phyloP scores from a whole-genome alignment of 1,140 invertebrate genomes.

The Macrobrachium rosenbergii region DNA sequence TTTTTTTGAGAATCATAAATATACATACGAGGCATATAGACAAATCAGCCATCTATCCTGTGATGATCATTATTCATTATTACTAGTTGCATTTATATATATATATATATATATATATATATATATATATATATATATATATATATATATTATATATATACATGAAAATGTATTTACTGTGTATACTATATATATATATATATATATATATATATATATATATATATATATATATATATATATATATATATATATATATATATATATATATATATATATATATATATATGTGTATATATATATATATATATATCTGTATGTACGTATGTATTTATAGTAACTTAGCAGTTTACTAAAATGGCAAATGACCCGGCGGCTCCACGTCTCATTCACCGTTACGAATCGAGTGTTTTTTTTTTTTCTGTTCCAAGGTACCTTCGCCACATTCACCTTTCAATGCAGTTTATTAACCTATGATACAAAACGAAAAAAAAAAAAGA shows the following conservation, averaged over 20 bases:
- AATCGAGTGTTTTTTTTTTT: too few relatives aligned
- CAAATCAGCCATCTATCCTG: neutral
- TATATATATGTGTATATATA: neutral
- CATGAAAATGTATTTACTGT: too few relatives aligned
- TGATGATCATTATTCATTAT: neutral
- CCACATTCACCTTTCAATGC: too few relatives aligned
- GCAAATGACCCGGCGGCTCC: too few relatives aligned
- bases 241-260: neutral
- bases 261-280: neutral
- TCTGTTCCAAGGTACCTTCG: too few relatives aligned
- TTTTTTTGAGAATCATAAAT: too few relatives aligned
- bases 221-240: neutral
- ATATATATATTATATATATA: neutral
- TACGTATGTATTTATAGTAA: neutral
- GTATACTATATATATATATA: conserved; percentile 4
- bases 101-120: conserved; percentile 20
- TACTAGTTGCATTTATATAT: too few relatives aligned
- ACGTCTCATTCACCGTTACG: too few relatives aligned
- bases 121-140: conserved; percentile 7
- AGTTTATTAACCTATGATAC: too few relatives aligned
- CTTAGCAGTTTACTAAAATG: neutral
- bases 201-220: neutral
- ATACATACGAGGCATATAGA: too few relatives aligned
- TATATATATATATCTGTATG: neutral
- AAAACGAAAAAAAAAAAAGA: too few relatives aligned